phyloP scores from a whole-genome alignment of 2,113 vertebrate species.

The Scolopax mira region DNA sequence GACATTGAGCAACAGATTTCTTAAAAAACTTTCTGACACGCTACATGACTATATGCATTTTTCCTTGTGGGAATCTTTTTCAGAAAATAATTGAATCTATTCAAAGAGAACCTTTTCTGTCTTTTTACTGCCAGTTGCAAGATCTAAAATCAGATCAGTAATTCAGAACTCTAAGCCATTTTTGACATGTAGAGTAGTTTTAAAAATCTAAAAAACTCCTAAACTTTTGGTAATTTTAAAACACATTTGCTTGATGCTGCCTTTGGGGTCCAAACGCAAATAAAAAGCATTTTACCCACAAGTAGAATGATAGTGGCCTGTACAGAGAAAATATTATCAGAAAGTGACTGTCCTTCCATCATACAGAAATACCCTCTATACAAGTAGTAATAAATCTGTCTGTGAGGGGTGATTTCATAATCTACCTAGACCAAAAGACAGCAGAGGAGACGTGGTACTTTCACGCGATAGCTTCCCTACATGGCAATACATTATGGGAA shows the following conservation, averaged over 20 bases:
- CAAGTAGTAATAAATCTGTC: neutral
- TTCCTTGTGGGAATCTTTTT: neutral
- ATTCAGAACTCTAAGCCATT: neutral
- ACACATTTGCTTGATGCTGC: neutral
- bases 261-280: neutral
- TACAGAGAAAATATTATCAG: neutral
- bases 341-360: neutral
- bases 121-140: neutral
- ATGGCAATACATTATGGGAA: neutral
- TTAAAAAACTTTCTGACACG: neutral
- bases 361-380: neutral
- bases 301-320: neutral
- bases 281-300: neutral
- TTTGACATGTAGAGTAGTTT: neutral
- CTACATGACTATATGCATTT: neutral
- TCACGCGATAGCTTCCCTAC: rapidly evolving
- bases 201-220: neutral
- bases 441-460: no score
- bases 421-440: neutral
- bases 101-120: neutral
- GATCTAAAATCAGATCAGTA: neutral
- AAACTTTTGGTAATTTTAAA: neutral
- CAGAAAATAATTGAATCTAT: slow-evolving; percentile 32
- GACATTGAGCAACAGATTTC: neutral
- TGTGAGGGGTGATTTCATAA: neutral